Base-by-base conservation (phyloP, 2,888 invertebrate genomes). In the Phengaris alcon region DNA sequence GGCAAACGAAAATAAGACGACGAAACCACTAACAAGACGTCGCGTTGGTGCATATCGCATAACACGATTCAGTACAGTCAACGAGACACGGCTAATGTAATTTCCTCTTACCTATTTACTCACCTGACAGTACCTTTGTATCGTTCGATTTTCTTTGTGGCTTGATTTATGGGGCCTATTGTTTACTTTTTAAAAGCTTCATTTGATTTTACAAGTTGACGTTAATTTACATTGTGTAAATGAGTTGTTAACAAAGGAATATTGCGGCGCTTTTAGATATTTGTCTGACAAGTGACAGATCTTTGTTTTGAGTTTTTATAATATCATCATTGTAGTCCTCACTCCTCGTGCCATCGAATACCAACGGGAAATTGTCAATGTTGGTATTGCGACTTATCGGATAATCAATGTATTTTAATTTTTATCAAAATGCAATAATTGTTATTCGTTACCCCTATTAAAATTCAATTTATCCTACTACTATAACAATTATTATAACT, bases 71-170 rank as follows among this genome's bases (percentile, higher is more conserved):
- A 78, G 85, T 87, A 86, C 84, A 82, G 84, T 82, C 84, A 81
- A 82, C 82, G 84, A 82, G 84, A 84, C 85, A 84, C 82, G 81
- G 83, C 85, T 85, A 84, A 83, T 83, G 85, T 85, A 86, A 88
- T 85, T 82, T 86, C 85, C 85, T 80, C 82, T 82, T 82, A 81
- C 80, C 74, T 79, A 81, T 81, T 79, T 76, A 75, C 73, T 73
- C 73, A 75, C 74, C 76, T 76, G 75, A 76, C 79, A 79, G 80
- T 83, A 81, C 82, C 80, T 84, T 81, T 74, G 70, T 76, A 72
- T 70, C 46, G 70, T 8, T 15, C n/a, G 52, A 54, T 72, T 72
- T 52, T 52, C 52, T 72, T 72, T 72, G 72, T 52, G 72, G 52
- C 35, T 72, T 72, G 72, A 72, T 72, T 72, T 72, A 72, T 72